Evolutionary conservation across 2,888 invertebrate genomes (phyloP).

Genomic region (Julus scanicus): DNA sequence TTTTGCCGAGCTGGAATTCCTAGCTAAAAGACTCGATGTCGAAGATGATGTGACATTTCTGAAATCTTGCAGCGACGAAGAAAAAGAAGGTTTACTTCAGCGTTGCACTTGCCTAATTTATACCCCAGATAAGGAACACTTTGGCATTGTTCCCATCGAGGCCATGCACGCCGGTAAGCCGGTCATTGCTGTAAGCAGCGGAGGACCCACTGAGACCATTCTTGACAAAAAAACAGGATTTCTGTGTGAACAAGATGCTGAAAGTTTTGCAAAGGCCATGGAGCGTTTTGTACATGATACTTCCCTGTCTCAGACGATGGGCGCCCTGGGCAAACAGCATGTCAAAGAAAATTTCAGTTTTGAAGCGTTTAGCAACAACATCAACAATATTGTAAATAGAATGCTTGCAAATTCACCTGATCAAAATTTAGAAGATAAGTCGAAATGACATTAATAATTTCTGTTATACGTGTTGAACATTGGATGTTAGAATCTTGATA

Average conservation of each 20-base stretch:
- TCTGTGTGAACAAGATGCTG: constrained; percentile 76
- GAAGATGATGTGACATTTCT: constrained; percentile 82
- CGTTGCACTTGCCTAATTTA: constrained; percentile 85
- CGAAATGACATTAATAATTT: neutral
- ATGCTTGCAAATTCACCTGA: neutral
- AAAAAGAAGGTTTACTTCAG: constrained; percentile 84
- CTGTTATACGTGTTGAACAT: neutral
- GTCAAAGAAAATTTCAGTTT: constrained; percentile 86
- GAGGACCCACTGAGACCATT: constrained; percentile 95
- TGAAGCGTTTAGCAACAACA: constrained; percentile 78
- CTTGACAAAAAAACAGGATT: constrained; percentile 82
- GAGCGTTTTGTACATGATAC: constrained; percentile 73
- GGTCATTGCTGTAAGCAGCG: constrained; percentile 93
- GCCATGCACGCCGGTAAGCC: constrained; percentile 95
- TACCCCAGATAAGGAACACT: constrained; percentile 97
- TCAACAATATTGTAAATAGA: constrained; percentile 69
- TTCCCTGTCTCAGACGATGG: constrained; percentile 73
- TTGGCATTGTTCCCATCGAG: constrained; percentile 98
- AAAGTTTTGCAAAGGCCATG: constrained; percentile 83
- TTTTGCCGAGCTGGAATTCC: constrained; percentile 77
- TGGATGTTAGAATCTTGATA: neutral
- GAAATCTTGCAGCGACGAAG: constrained; percentile 85
- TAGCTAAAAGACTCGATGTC: constrained; percentile 75
- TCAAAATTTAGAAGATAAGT: neutral
- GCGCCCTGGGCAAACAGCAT: constrained; percentile 78